Evolutionary conservation across 2,797 vertebrate genomes (phyloP), one percentile per base, ranked within the genome.

Genomic region (Dendrocincla tyrannina): DNA sequence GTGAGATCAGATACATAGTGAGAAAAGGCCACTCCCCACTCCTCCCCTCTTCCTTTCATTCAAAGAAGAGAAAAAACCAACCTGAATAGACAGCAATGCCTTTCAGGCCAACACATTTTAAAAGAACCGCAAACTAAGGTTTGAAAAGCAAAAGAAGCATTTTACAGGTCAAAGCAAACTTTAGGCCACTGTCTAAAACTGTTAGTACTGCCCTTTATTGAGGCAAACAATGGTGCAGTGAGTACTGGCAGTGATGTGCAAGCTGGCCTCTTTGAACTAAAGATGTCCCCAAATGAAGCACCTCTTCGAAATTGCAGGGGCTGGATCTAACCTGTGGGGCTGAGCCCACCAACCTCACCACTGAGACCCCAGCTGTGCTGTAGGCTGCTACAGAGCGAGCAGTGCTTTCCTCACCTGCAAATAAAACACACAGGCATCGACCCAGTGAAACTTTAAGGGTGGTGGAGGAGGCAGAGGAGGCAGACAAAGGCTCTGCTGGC

Each of bases 281-380:
- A 58, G 23, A 15, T 32, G 12, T 42, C 52, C 23, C 1, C 1
- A 83, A 86, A 63, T 32, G 23, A 83, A 30, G 24, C 47, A 16
- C 7, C 7, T 46, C 27, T 12, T 9, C 0, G 5, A 67, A 20
- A 41, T 2, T 1, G 2, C 1, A 5, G 23, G n/a, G n/a, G 5
- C 32, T 75, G 52, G 35, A 8, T 63, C 47, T 39, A 7, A 69
- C 22, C 46, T 28, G 6, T 46, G 35, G 27, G 42, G 8, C 55
- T 79, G 30, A 88, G 67, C 12, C n/a, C n/a, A 12, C 2, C 47
- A 30, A 1, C 15, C 1, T 2, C 42, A 25, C 14, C 27, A 22
- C n/a, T 10, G 56, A 23, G 37, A 80, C n/a, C 33, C n/a, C 2
- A 0, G 2, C 10, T 39, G 32, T 2, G 2, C 60, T n/a, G 3